A percentile compares a stretch with the other conserved stretches of the same genome.
phyloP scores from a whole-genome alignment of 2,888 invertebrate species.

The Amphipoea lucens region DNA sequence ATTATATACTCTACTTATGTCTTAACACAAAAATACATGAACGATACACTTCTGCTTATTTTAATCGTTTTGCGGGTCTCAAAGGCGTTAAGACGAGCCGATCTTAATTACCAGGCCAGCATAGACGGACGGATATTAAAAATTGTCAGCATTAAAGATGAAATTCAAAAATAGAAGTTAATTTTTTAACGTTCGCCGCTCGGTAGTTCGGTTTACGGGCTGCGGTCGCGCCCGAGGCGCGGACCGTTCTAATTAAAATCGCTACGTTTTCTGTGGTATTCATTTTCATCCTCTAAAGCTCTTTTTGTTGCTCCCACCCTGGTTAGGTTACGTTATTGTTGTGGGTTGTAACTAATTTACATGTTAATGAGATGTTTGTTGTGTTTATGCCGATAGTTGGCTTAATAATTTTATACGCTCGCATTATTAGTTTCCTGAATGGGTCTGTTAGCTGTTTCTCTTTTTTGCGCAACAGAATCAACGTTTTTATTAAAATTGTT shows the following conservation, averaged over 20 bases:
- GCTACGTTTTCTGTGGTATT: conserved; percentile 87
- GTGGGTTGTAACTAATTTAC: conserved; percentile 88
- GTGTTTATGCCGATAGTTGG: conserved; percentile 73
- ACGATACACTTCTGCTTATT: conserved; percentile 29
- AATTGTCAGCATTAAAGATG: conserved; percentile 71
- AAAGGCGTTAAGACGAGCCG: conserved; percentile 50
- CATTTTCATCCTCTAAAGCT: conserved; percentile 87
- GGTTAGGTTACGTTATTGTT: conserved; percentile 86
- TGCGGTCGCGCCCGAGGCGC: conserved; percentile 85
- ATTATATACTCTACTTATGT: conserved; percentile 15
- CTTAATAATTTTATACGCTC: conserved; percentile 69
- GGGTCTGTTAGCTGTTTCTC: conserved; percentile 39
- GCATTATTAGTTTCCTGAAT: conserved; percentile 66
- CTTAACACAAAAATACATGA: conserved; percentile 16
- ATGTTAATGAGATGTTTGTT: conserved; percentile 86
- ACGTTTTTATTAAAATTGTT: conserved; percentile 41
- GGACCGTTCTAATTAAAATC: conserved; percentile 88
- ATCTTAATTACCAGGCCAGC: conserved; percentile 72
- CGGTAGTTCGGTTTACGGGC: conserved; percentile 79
- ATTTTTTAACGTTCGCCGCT: conserved; percentile 68
- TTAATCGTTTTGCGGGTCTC: conserved; percentile 46
- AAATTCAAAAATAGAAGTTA: conserved; percentile 71
- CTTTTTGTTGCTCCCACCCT: conserved; percentile 85
- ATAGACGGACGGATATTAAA: conserved; percentile 66
- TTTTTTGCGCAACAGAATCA: conserved; percentile 39